Evolutionary conservation across 30 jellyfish, hydroid and myxozoan genomes (phyloP).

Genomic region (Morbakka virulenta): DNA sequence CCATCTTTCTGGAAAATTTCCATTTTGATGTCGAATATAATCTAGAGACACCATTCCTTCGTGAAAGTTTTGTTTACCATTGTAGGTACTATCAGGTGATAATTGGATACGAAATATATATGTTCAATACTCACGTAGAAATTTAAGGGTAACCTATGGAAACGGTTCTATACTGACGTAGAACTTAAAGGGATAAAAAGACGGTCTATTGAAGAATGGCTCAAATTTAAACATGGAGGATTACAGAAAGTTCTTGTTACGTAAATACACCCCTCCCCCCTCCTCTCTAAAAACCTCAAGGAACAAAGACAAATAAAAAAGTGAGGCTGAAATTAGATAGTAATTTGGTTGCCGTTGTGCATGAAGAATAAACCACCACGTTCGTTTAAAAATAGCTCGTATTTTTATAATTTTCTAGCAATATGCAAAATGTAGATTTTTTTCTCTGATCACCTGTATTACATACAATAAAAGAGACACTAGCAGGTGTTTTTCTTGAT

Average conservation of each 20-base stretch:
- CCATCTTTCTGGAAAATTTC: neutral
- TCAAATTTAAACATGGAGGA: constrained; percentile 44
- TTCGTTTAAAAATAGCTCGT: no score
- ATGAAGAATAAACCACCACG: no score
- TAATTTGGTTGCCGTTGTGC: no score
- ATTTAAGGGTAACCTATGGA: no score
- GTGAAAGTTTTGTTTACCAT: neutral
- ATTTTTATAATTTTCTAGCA: no score
- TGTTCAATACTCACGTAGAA: no score
- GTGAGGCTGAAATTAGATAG: no score
- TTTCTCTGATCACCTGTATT: no score
- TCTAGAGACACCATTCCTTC: constrained; percentile 19
- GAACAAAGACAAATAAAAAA: constrained; percentile 15
- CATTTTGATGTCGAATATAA: constrained; percentile 9
- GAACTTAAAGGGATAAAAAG: constrained; percentile 35
- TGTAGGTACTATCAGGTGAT: constrained; percentile 26
- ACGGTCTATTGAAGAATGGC: constrained; percentile 39
- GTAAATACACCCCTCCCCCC: constrained; percentile 27
- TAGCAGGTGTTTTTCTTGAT: no score
- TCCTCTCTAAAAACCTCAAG: constrained; percentile 5
- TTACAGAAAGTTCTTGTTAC: constrained; percentile 17
- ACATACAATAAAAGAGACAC: no score
- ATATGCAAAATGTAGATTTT: no score
- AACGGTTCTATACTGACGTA: no score
- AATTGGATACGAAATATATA: constrained; percentile 58